phyloP scores from a whole-genome alignment of 2,888 invertebrate genomes.

The Ptilodon capucinus region DNA sequence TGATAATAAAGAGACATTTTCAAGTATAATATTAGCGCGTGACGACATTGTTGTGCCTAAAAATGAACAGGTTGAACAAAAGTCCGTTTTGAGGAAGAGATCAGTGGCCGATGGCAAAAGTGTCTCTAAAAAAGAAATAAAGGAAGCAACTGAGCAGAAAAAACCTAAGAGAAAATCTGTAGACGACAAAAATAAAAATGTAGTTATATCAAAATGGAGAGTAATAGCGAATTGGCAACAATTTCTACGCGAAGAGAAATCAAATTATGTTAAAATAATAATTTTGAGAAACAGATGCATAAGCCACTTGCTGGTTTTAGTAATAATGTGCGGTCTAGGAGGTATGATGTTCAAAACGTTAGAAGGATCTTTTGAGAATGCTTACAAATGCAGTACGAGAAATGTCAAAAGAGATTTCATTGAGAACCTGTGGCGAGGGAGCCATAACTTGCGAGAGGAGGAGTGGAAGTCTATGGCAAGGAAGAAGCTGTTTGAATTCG shows the following conservation, averaged over 20 bases:
- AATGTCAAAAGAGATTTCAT: conserved; percentile 93
- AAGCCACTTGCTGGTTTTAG: conserved; percentile 85
- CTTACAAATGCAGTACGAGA: conserved; percentile 94
- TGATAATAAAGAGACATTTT: conserved; percentile 51
- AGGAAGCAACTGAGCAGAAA: conserved; percentile 38
- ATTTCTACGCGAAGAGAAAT: conserved; percentile 82
- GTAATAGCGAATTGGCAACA: conserved; percentile 78
- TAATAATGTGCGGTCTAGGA: conserved; percentile 90
- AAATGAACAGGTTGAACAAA: conserved; percentile 37
- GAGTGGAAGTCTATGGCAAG: conserved; percentile 95
- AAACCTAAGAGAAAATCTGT: conserved; percentile 38
- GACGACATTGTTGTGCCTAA: conserved; percentile 34
- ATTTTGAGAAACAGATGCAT: conserved; percentile 85
- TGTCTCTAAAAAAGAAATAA: conserved; percentile 37
- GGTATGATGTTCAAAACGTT: conserved; percentile 91
- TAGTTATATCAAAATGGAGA: conserved; percentile 64
- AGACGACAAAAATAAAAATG: conserved; percentile 48
- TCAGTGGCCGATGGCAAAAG: conserved; percentile 45
- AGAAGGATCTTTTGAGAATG: conserved; percentile 93
- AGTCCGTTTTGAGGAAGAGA: conserved; percentile 58
- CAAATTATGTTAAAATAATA: conserved; percentile 80
- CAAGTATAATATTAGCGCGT: conserved; percentile 49
- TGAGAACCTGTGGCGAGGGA: conserved; percentile 90
- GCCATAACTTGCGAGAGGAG: conserved; percentile 92
- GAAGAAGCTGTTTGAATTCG: conserved; percentile 90